A percentile compares a stretch with the other conserved stretches of the same genome.
phyloP scores from a whole-genome alignment of 1,140 invertebrate genomes.

The Polyergus mexicanus region DNA sequence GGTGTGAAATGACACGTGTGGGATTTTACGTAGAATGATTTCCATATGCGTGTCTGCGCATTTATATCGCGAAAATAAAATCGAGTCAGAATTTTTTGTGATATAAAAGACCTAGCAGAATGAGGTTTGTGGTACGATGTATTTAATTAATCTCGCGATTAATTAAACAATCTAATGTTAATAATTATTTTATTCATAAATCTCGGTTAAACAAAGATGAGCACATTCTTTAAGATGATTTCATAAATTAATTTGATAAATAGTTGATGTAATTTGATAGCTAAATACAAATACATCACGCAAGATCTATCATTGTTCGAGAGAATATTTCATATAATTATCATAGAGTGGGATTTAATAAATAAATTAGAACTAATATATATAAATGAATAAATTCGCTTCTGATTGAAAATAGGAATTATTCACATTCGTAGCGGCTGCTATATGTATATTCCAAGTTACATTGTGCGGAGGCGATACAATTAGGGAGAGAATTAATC shows the following conservation, averaged over 20 bases:
- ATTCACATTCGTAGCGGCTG: no score
- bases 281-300: background rate
- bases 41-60: background rate
- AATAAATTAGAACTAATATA: background rate
- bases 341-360: background rate
- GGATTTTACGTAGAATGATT: constrained; percentile 6
- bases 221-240: background rate
- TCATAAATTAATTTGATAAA: background rate
- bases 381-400: background rate
- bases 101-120: constrained; percentile 7
- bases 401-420: background rate
- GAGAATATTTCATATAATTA: background rate
- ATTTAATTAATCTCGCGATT: no score
- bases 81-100: constrained; percentile 5
- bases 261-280: background rate
- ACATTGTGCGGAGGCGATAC: background rate
- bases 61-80: constrained; percentile 5
- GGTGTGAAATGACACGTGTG: background rate
- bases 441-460: no score
- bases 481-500: constrained; percentile 31
- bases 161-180: background rate
- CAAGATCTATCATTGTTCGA: background rate
- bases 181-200: constrained; percentile 14
- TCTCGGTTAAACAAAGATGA: background rate
- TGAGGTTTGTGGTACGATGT: background rate